Conservation (phyloP, 2,888 invertebrate genomes). For the Poecilus cupreus region DNA sequence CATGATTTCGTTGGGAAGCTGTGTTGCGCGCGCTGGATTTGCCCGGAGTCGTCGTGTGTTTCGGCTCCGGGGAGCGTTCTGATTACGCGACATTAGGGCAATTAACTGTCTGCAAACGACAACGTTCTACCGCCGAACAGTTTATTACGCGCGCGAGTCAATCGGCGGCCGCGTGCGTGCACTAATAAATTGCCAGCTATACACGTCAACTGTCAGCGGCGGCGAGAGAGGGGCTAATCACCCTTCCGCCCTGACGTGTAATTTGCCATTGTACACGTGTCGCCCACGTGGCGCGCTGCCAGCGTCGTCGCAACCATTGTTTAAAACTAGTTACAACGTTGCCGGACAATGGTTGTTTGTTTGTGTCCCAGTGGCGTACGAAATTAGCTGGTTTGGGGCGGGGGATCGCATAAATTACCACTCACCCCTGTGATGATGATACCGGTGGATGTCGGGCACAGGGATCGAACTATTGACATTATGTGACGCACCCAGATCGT, state of each 20-base stretch:
- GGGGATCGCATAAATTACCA: not conserved
- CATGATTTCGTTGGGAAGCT: not conserved
- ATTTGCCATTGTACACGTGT: conserved; percentile 70
- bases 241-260: conserved; percentile 68
- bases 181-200: conserved; percentile 73
- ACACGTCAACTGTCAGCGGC: conserved; percentile 72
- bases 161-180: conserved; percentile 45
- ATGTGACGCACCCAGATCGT: not conserved
- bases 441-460: not conserved
- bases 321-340: conserved; percentile 70
- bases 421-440: not conserved
- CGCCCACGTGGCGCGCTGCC: conserved; percentile 67
- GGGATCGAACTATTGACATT: not conserved
- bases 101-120: conserved; percentile 66
- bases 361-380: conserved; percentile 42
- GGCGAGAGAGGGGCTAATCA: conserved; percentile 47
- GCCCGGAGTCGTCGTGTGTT: not conserved
- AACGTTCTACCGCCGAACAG: not conserved
- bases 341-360: conserved; percentile 48
- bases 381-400: conserved; percentile 31
- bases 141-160: conserved; percentile 53
- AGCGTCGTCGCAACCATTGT: conserved; percentile 65
- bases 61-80: conserved; percentile 65
- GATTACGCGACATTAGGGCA: conserved; percentile 69
- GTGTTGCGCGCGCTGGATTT: not conserved